phyloP scores from a whole-genome alignment of 2,113 vertebrate species.

The Globicephala melas region DNA sequence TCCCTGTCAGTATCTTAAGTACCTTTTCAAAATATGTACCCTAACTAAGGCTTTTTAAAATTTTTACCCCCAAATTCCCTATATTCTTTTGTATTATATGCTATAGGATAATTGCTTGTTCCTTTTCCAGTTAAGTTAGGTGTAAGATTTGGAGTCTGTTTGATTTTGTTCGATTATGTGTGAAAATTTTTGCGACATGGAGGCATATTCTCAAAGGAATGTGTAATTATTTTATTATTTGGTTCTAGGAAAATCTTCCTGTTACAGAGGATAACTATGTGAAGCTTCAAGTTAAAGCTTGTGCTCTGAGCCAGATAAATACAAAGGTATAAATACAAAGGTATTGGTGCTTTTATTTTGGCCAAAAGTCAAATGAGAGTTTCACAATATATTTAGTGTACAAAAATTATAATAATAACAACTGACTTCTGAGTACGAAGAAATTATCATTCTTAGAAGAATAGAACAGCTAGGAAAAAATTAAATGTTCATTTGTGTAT shows the following conservation, averaged over 20 bases:
- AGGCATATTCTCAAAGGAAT: neutral
- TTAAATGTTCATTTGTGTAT: neutral
- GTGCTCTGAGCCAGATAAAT: constrained; percentile 92
- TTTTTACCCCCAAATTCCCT: neutral
- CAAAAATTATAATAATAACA: neutral
- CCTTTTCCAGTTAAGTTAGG: neutral
- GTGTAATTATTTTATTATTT: constrained; percentile 49
- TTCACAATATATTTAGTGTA: neutral
- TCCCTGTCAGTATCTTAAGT: neutral
- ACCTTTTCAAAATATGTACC: neutral
- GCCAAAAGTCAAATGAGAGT: neutral
- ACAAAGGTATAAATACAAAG: constrained; percentile 91
- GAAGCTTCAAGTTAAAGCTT: constrained; percentile 94
- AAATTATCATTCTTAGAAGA: constrained; percentile 22
- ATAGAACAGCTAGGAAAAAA: neutral
- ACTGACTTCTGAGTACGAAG: neutral
- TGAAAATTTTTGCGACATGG: neutral
- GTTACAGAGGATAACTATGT: constrained; percentile 84
- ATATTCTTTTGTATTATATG: neutral
- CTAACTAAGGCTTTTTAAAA: neutral
- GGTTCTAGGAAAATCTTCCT: constrained; percentile 84
- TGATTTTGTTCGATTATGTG: neutral
- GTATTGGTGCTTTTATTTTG: constrained; percentile 77
- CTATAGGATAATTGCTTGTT: neutral
- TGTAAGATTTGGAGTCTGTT: neutral